Base-by-base conservation (phyloP, 2,113 vertebrate genomes). In the Motacilla alba region DNA sequence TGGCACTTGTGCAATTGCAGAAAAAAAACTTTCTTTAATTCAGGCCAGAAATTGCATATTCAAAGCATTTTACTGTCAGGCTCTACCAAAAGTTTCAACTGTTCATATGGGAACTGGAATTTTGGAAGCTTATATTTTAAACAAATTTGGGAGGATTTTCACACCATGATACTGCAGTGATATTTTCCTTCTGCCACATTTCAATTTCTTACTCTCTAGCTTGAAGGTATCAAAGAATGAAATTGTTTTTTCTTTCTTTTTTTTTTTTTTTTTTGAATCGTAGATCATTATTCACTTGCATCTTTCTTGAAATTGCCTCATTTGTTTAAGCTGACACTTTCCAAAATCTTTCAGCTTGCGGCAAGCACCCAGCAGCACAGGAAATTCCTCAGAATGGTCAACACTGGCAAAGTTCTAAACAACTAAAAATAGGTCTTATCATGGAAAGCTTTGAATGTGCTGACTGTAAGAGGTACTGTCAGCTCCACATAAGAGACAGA, bases 311-410 rank as follows among this genome's bases (percentile, higher is more conserved):
- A 83, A 59, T 7, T 49, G 28, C 58, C 67, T 83, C 49, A 44
- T 79, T 50, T 88, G 20, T 76, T 95, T 76, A 76, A 79, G 13
- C 20, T 49, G 44, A 78, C 0, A 5, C 58, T 87, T 87, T 89
- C 72, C 68, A 87, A 87, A 92, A 41, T 62, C 53, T 80, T 83
- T 95, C 75, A 66, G 78, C 72, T 68, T 53, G 41, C 30, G 37
- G 59, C 58, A 77, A 84, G 66, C 31, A 69, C 53, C 44, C 67
- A 69, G 49, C 49, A 90, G 49, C 55, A 52, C 46, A 83, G 88
- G 85, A 90, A 93, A 92, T 76, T 88, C 88, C 87, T 88, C 50
- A 46, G 68, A 73, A 88, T 88, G 88, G 82, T 88, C 85, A 94
- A 66, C 28, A 47, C 37, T 83, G 59, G 26, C 31, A 30, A 87